Conservation (phyloP, 2,888 invertebrate species). For the Dolichomitus sp. region DNA sequence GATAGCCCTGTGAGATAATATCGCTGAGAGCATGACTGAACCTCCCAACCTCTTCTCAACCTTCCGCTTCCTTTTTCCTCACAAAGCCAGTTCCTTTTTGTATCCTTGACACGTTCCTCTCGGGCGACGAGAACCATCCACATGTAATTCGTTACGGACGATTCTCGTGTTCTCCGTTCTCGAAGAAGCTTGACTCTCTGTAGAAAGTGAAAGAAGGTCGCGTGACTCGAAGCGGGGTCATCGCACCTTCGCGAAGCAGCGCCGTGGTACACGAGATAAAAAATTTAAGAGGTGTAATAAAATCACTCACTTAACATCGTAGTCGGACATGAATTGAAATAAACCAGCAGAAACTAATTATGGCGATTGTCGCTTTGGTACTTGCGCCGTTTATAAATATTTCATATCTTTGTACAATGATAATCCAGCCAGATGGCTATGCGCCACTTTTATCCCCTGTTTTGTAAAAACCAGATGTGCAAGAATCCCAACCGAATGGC, state of each 20-base stretch:
- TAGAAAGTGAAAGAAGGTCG: constrained; percentile 67
- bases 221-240: constrained; percentile 54
- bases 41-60: not conserved
- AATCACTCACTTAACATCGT: not conserved
- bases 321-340: not conserved
- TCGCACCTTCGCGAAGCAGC: constrained; percentile 34
- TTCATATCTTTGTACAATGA: constrained; percentile 27
- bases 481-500: constrained; percentile 30
- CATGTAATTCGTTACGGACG: constrained; percentile 34
- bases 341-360: not conserved
- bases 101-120: constrained; percentile 21
- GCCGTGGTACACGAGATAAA: not conserved
- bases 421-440: constrained; percentile 18
- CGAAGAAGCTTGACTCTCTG: constrained; percentile 36
- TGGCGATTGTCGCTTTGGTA: constrained; percentile 5
- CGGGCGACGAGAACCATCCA: constrained; percentile 21
- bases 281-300: not conserved
- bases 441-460: constrained; percentile 19
- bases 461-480: constrained; percentile 29
- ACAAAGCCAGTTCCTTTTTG: not conserved
- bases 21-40: not conserved
- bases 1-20: constrained; percentile 20
- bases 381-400: constrained; percentile 24
- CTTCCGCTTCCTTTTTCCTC: constrained; percentile 16
- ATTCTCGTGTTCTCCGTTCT: constrained; percentile 32